Conservation (phyloP, 2,113 vertebrate species). For the Noturus placidus region DNA sequence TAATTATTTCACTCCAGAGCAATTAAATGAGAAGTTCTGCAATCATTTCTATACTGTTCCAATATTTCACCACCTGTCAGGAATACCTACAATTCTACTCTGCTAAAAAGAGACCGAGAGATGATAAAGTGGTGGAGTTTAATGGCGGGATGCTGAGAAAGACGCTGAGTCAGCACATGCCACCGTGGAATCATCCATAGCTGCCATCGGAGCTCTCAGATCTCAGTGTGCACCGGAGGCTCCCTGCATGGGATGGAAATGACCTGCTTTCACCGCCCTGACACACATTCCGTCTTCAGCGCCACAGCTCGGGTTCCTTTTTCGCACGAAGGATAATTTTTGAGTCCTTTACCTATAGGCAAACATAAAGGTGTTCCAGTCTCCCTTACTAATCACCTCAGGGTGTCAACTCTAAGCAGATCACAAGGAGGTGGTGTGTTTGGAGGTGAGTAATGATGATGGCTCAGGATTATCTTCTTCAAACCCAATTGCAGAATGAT, state of each 20-base stretch:
- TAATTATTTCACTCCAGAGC: not conserved
- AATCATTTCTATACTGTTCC: not conserved
- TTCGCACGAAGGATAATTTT: constrained; percentile 23
- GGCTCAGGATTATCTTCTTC: not conserved
- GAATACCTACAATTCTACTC: not conserved
- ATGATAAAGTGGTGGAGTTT: not conserved
- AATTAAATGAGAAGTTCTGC: not conserved
- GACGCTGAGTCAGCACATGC: constrained; percentile 59
- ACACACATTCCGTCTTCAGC: constrained; percentile 58
- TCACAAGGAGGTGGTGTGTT: not conserved
- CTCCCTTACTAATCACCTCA: not conserved
- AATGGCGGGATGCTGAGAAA: not conserved
- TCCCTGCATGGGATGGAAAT: constrained; percentile 52
- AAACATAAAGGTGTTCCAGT: constrained; percentile 19
- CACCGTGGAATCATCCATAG: constrained; percentile 50
- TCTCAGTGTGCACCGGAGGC: constrained; percentile 52
- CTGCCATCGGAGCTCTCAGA: constrained; percentile 57
- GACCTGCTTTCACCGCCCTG: constrained; percentile 54
- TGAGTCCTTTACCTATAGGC: constrained; percentile 11
- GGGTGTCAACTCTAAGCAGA: constrained; percentile 1
- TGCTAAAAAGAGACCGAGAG: not conserved
- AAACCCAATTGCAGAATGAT: not conserved
- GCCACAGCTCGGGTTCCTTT: constrained; percentile 5
- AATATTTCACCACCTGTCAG: not conserved
- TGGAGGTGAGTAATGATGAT: constrained; percentile 1